Base-by-base conservation (phyloP, 2,113 vertebrate genomes). In the Percina caprodes region DNA sequence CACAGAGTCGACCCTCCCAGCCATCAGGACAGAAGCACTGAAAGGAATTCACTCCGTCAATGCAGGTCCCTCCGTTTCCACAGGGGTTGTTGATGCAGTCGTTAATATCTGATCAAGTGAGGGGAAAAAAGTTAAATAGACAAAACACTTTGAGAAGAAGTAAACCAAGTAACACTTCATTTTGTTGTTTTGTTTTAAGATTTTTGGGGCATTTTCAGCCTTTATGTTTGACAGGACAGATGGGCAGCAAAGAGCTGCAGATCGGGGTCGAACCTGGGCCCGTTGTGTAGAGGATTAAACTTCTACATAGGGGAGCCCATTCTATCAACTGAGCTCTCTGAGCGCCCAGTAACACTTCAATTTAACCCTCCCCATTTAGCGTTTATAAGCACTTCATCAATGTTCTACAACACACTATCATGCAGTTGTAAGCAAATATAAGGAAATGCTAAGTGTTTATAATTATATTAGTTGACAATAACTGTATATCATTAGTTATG, bases 1-100 rank as follows among this genome's bases (percentile, higher is more conserved):
- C 95, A 14, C 98, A 99, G 10, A 99, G 91, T 23, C 94, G 95
- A 73, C 98, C 97, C 93, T 98, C 97, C 97, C 98, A 99, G 91
- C 98, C 98, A 23, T 96, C 97, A 1, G 96, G 96, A 85, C 98
- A 99, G 93, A 99, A 94, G 84, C 98, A 99, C 84, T 96, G 96
- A 77, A 98, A 99, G 60, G 97, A 94, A 82, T 95, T 97, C 55
- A 99, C 93, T 3, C 96, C 96, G 24, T 99, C 98, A 0, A 99
- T 97, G 88, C 98, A 99, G 0, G 98, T 99, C 10, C 98, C 98
- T 4, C 97, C 97, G 0, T 98, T 99, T 81, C 89, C 94, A 86
- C 98, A 99, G 0, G 96, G 97, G 84, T 89, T 96, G 60, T 91
- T 93, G 78, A 94, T 91, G 62, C 98, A 99, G 91, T 99, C 98